Evolutionary conservation across 2,113 vertebrate genomes (phyloP).

Genomic region (Helogale parvula): DNA sequence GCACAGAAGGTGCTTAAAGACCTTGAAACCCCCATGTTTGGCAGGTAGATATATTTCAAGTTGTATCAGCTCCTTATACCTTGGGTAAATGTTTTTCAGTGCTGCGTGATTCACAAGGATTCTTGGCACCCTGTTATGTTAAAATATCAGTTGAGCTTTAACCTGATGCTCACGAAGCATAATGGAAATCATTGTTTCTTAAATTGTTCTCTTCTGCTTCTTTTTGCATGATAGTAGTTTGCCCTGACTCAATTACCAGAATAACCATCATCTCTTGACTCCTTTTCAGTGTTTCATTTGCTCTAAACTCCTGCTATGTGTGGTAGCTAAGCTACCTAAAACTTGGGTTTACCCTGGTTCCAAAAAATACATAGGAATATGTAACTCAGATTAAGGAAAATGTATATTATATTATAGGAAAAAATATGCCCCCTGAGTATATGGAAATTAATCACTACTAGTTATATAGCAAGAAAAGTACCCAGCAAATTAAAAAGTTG

Average conservation of each 20-base stretch:
- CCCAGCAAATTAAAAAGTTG: background rate
- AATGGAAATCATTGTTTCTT: background rate
- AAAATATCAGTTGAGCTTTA: background rate
- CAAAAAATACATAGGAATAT: background rate
- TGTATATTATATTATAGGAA: background rate
- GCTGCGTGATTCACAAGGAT: constrained; percentile 41
- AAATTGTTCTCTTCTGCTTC: constrained; percentile 24
- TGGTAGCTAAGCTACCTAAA: constrained; percentile 7
- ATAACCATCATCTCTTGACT: constrained; percentile 7
- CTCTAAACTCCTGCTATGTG: background rate
- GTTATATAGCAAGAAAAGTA: constrained; percentile 11
- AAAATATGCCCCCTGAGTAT: constrained; percentile 1
- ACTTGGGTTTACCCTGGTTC: background rate
- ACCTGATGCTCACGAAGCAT: background rate
- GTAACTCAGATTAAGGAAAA: background rate
- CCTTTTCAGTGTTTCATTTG: constrained; percentile 30
- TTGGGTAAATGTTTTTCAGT: constrained; percentile 31
- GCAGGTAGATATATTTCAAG: background rate
- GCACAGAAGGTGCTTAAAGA: constrained; percentile 13
- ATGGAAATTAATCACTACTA: background rate
- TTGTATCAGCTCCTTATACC: constrained; percentile 18
- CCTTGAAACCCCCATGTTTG: background rate
- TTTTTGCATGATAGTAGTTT: constrained; percentile 21
- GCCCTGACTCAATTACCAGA: background rate
- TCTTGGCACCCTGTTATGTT: background rate